A percentile compares a stretch with the other conserved stretches of the same genome.
These are phyloP conservation scores for Frankliniella fusca DNA, from an alignment of 2,888 invertebrate genomes.

Conservation along the genomic window DNA sequence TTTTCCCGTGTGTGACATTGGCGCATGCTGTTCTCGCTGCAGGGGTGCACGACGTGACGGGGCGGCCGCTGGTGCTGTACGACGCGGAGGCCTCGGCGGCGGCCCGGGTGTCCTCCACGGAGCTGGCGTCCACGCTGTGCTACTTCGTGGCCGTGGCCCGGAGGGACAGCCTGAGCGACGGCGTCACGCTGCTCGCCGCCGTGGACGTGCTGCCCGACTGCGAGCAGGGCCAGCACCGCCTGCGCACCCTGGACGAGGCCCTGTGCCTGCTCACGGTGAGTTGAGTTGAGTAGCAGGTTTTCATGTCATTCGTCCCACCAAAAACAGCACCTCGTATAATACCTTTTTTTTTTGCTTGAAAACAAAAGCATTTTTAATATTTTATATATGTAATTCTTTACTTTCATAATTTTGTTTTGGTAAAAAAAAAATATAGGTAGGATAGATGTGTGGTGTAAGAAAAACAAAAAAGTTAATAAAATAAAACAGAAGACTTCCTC, in stretches of 20 bases:
- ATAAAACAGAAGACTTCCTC: too few species aligned
- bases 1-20: too few species aligned
- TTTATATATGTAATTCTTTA: too few species aligned
- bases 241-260: slow-evolving; percentile 7
- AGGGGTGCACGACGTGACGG: slow-evolving; percentile 64
- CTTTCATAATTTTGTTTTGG: too few species aligned
- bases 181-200: slow-evolving; percentile 27
- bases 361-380: too few species aligned
- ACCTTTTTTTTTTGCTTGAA: too few species aligned
- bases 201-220: slow-evolving; percentile 24
- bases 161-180: neutral
- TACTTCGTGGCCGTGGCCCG: slow-evolving; percentile 2
- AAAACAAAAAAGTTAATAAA: too few species aligned
- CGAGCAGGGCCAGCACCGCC: neutral
- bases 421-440: too few species aligned
- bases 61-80: slow-evolving; percentile 63
- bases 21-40: slow-evolving; percentile 43
- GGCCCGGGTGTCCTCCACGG: slow-evolving; percentile 52
- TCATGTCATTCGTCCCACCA: too few species aligned
- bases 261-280: slow-evolving; percentile 17
- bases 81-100: slow-evolving; percentile 63
- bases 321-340: too few species aligned
- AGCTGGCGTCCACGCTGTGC: neutral
- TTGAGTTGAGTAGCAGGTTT: too few species aligned
- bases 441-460: too few species aligned